Percentiles rank a stretch among this genome's conserved stretches.
phyloP scores from a whole-genome alignment of 2,113 vertebrate species.

The Phalacrocorax pelagicus region DNA sequence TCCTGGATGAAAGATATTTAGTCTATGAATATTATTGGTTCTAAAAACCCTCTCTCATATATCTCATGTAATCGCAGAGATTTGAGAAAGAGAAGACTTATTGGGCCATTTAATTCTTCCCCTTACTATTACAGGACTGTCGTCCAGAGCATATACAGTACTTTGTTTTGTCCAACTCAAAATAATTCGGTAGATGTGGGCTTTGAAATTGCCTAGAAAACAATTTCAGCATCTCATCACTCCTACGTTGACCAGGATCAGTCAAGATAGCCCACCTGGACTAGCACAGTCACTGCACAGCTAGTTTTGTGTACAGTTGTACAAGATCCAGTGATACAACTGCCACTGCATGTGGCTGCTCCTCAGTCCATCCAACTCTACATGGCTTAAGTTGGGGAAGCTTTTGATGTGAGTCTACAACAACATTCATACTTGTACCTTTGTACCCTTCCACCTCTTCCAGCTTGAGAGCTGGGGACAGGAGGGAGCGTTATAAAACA shows the following conservation, averaged over 20 bases:
- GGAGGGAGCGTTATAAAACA: neutral
- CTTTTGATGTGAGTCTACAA: neutral
- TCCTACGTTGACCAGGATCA: neutral
- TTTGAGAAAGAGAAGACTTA: neutral
- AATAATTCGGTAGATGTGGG: neutral
- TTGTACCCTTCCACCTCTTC: neutral
- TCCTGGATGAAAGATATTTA: neutral
- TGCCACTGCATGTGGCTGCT: neutral
- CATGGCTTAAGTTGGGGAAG: neutral
- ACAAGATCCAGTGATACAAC: neutral
- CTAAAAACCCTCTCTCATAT: neutral
- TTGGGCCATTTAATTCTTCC: neutral
- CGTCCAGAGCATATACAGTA: neutral
- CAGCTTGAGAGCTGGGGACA: neutral
- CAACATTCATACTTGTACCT: neutral
- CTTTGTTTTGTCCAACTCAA: neutral
- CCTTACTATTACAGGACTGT: neutral
- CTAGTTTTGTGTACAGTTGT: neutral
- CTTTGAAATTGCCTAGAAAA: neutral
- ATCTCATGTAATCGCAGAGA: neutral
- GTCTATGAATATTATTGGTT: constrained; percentile 6
- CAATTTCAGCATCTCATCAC: neutral
- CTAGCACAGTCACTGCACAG: neutral
- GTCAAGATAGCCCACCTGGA: accelerated
- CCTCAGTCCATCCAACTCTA: neutral